Base-by-base conservation (phyloP, 2,113 vertebrate species). In the Equus przewalskii region DNA sequence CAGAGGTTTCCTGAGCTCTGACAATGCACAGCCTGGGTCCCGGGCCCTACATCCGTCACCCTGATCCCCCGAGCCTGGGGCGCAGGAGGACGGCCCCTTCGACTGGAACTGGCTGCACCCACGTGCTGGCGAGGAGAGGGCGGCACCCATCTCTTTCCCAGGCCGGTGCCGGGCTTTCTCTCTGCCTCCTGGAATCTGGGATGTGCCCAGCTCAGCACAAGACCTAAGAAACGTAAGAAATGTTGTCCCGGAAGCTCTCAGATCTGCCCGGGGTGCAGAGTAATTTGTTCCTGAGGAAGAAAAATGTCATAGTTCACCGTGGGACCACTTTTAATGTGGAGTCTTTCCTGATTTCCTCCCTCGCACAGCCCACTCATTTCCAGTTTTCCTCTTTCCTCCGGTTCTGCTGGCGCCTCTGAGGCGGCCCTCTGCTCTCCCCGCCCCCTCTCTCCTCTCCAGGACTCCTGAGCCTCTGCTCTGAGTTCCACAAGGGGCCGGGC, bases 331-430 rank as follows among this genome's bases (percentile, higher is more conserved):
- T 60, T 19, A 44, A 46, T 46, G 65, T 21, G 8, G 49, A 14
- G 2, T 15, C 41, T 72, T 92, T 84, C 84, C 89, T 58, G 49
- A 87, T 88, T 69, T 46, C 70, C 81, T 91, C n/a, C 9, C 96
- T 80, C 30, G 15, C 1, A 58, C 24, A 26, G n/a, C 51, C 58
- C 70, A 8, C n/a, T 92, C 60, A 78, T 49, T 82, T 46, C 78
- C 87, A 51, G 2, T 92, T 91, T 91, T 75, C 89, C 73, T 60
- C 69, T 72, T 69, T 89, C 62, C 64, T 87, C 56, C 5, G 21
- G 28, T 36, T 91, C 83, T 46, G 11, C 4, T 36, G 1, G 0
- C 9, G 54, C 56, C 58, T 96, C 56, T 69, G 76, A 70, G 13
- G 24, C 64, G 9, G 33, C 30, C 49, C 46, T 54, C 15, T 54